A percentile compares a stretch with the other conserved stretches of the same genome.
Evolutionary conservation across 2,113 vertebrate genomes (phyloP).

Genomic region (rat (Rattus norvegicus)): DNA sequence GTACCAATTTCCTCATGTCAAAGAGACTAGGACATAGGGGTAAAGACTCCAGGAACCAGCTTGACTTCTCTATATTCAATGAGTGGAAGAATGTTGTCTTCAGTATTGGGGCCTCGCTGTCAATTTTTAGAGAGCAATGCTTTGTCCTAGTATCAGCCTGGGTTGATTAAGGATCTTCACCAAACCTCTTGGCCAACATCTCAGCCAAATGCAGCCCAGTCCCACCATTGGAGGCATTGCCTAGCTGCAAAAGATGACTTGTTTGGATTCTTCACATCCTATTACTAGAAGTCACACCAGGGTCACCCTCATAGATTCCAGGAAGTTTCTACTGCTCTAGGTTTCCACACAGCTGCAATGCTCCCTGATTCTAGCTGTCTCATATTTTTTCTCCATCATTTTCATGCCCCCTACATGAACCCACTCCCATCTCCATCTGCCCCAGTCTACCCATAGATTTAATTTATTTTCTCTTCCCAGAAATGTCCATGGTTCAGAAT

Average conservation of each 20-base stretch:
- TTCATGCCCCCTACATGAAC: background rate
- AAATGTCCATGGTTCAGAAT: background rate
- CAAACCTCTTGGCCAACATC: background rate
- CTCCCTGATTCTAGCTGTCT: background rate
- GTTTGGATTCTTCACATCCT: background rate
- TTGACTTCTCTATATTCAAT: background rate
- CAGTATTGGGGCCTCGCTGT: background rate
- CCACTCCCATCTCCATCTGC: background rate
- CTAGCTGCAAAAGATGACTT: background rate
- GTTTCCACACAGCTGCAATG: background rate
- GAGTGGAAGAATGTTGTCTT: background rate
- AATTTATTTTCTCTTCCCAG: background rate
- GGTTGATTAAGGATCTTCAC: background rate
- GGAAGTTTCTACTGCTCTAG: background rate
- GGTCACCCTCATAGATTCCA: background rate
- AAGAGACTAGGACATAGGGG: background rate
- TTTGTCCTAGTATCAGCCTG: background rate
- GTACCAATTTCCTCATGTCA: background rate
- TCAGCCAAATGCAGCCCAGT: background rate
- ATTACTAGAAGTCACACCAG: background rate
- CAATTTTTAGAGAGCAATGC: background rate
- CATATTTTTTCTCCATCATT: background rate
- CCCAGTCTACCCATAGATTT: background rate
- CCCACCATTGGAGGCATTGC: background rate
- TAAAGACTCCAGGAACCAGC: background rate